Conservation (phyloP, 2,113 vertebrate species). For the Stictonetta naevosa region DNA sequence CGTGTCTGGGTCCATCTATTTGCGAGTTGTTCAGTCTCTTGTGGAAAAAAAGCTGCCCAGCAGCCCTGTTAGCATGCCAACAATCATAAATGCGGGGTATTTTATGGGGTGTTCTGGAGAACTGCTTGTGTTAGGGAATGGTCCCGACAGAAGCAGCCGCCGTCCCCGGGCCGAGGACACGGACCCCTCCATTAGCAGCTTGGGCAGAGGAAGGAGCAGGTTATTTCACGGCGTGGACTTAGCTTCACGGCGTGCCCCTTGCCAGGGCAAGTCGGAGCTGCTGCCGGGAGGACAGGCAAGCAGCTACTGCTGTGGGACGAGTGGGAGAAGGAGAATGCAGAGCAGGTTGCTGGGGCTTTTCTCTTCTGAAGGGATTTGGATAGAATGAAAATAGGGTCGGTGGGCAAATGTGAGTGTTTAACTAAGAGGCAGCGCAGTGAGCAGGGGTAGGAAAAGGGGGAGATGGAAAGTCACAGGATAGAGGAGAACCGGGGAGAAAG, state of each 20-base stretch:
- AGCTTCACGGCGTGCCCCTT: neutral
- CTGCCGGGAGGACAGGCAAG: neutral
- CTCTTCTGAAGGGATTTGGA: neutral
- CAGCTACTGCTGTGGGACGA: neutral
- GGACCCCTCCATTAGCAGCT: constrained; percentile 15
- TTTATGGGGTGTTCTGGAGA: constrained; percentile 17
- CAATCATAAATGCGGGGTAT: constrained; percentile 4
- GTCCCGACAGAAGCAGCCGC: neutral
- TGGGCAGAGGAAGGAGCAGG: constrained; percentile 18
- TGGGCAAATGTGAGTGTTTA: neutral
- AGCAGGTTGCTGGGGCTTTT: neutral
- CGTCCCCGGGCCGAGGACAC: neutral
- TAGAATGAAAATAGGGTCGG: neutral
- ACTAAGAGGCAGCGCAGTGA: neutral
- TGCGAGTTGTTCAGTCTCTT: constrained; percentile 18
- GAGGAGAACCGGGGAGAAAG: neutral
- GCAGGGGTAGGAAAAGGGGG: neutral
- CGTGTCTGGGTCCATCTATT: constrained; percentile 27
- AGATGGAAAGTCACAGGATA: neutral
- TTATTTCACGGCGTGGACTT: neutral
- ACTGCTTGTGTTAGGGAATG: neutral
- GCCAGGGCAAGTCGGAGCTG: constrained; percentile 3
- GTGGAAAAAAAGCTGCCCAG: constrained; percentile 7
- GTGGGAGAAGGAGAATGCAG: neutral
- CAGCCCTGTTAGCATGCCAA: constrained; percentile 31